Base-by-base conservation (phyloP, 2,113 vertebrate species). In the Tapirus terrestris region DNA sequence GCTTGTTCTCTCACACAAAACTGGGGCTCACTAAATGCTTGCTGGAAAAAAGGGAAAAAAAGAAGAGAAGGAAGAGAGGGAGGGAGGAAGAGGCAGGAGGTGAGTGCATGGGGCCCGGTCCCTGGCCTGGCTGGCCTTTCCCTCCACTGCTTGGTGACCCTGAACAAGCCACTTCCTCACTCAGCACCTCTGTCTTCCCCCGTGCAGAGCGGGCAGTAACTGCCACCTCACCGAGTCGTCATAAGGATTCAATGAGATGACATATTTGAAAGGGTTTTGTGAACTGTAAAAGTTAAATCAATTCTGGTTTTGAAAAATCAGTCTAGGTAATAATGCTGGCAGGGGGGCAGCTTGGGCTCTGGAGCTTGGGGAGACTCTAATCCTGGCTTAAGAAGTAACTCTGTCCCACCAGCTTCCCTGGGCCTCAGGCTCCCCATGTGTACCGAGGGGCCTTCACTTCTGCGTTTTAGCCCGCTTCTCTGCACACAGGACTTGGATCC, bases 341-440 rank as follows among this genome's bases (percentile, higher is more conserved):
- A 16, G 6, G 1, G 2, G 27, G 12, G 51, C 60, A 43, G 48
- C 14, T 18, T 51, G 36, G 88, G 84, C 73, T 68, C 75, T 3
- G 25, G 51, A 16, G 17, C 25, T 58, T 16, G 29, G 80, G 33
- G 9, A 86, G n/a, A 16, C 72, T 33, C 39, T 60, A 60, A 60
- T 8, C 18, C 63, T 58, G 25, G 56, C 76, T 81, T 68, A 2
- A 4, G 51, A 89, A 73, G 58, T 33, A 29, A 75, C 31, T 65
- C 4, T 3, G 33, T 67, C 18, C 25, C 31, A 72, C n/a, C 21
- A 13, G 5, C 45, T 92, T 72, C 45, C 14, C 17, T 23, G 16
- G 86, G 84, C 80, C 80, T 91, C 92, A 75, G 76, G 91, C 92
- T 91, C 70, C 65, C 91, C 11, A n/a, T 45, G 58, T 29, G 45